phyloP scores from a whole-genome alignment of 2,888 invertebrate genomes.

The Maniola hyperantus region DNA sequence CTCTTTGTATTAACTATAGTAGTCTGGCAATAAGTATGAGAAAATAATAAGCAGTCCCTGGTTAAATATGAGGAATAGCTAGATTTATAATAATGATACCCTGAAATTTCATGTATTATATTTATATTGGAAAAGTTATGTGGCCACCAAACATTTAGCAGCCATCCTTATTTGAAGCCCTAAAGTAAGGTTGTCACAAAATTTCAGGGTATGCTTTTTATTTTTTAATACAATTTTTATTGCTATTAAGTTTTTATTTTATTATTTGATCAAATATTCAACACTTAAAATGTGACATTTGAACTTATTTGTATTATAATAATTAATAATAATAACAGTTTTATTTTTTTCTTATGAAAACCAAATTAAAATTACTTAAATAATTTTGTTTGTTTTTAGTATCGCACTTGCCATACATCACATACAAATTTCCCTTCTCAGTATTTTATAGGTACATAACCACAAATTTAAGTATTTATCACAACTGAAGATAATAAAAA shows the following conservation, averaged over 20 bases:
- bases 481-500: not conserved
- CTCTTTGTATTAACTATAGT: no score
- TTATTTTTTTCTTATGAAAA: constrained; percentile 3
- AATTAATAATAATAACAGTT: not conserved
- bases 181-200: not conserved
- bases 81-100: not conserved
- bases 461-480: not conserved
- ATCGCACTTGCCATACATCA: not conserved
- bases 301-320: not conserved
- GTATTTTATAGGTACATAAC: not conserved
- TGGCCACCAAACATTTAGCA: no score
- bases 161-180: no score
- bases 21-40: no score
- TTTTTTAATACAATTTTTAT: not conserved
- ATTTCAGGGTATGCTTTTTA: not conserved
- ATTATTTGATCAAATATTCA: constrained; percentile 7
- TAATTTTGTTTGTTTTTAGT: not conserved
- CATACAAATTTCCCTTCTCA: not conserved
- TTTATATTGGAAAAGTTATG: no score
- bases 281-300: not conserved
- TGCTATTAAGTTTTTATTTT: not conserved
- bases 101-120: not conserved
- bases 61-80: not conserved
- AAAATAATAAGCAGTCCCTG: not conserved
- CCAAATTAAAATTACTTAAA: not conserved